Base-by-base conservation (phyloP, 2,113 vertebrate species). In the Phylloscopus whistleri region DNA sequence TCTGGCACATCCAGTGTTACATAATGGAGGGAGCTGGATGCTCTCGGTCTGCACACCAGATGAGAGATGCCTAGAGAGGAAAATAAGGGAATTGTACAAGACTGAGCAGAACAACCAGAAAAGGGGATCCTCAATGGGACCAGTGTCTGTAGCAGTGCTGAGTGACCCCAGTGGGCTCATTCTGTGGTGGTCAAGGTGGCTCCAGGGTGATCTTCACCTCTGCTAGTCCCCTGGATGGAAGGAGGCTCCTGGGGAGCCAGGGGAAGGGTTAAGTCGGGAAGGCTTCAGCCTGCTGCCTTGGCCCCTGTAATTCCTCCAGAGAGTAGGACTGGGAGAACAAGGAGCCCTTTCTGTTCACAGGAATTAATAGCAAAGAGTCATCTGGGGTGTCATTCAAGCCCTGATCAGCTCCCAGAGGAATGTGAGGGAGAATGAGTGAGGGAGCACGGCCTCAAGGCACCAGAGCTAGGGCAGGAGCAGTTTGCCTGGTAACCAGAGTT, bases 331-430 rank as follows among this genome's bases (percentile, higher is more conserved):
- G 95, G 95, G 92, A 98, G 97, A 98, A 98, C 98, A 98, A 98
- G 98, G 97, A 96, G 95, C 96, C 97, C 96, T 97, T 98, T 98
- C 98, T 98, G 68, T 98, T 97, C 96, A 55, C 92, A 97, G 97
- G 98, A 98, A 98, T 98, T 98, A 98, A 98, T 98, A 98, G 98
- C 98, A 97, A 97, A 96, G 97, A 98, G 97, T 98, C 98, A 98
- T 98, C 97, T 97, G 97, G 97, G 97, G 96, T 98, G 97, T 98
- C 98, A 98, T 98, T 98, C 98, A 98, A 98, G 96, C 96, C 94
- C 97, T 98, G 98, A 98, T 97, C 97, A 75, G 97, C 98, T 98
- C 98, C 97, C 97, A 43, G 97, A 98, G 97, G 98, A 98, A 98
- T 98, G 98, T 7, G 23, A 95, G 95, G 76, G 96, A 93, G 91